Conservation (phyloP, 2,888 invertebrate genomes). For the Ochropleura plecta region DNA sequence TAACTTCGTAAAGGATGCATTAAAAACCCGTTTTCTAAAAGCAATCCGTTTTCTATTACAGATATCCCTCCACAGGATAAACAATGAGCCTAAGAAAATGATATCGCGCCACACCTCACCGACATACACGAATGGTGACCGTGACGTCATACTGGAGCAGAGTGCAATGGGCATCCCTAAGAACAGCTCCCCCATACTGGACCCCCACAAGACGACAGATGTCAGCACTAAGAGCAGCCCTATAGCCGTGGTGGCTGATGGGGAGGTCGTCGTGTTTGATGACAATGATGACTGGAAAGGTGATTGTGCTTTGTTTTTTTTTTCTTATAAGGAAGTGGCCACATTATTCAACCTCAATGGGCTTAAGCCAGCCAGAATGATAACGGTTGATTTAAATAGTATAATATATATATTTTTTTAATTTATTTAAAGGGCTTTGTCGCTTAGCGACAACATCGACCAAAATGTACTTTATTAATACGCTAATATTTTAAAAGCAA, state of each 20-base stretch:
- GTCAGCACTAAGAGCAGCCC: conserved; percentile 88
- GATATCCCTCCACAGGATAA: conserved; percentile 87
- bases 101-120: conserved; percentile 88
- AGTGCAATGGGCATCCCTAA: conserved; percentile 86
- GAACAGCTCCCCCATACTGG: conserved; percentile 88
- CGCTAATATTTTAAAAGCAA: too few species aligned
- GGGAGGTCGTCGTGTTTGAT: conserved; percentile 96
- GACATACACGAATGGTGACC: conserved; percentile 86
- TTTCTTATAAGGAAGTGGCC: neutral
- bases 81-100: conserved; percentile 87
- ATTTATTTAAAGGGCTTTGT: too few species aligned
- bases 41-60: conserved; percentile 68
- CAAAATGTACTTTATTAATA: too few species aligned
- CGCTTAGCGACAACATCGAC: too few species aligned
- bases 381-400: too few species aligned
- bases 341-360: too few species aligned
- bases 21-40: neutral
- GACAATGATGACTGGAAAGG: conserved; percentile 96
- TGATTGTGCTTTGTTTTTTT: conserved; percentile 66
- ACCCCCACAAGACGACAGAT: conserved; percentile 85
- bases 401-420: too few species aligned
- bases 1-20: neutral
- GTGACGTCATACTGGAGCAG: conserved; percentile 76
- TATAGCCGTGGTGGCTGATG: conserved; percentile 92
- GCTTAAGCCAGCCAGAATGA: too few species aligned